Evolutionary conservation across 2,888 invertebrate species (phyloP).

Genomic region (Sinohyriopsis cumingii): DNA sequence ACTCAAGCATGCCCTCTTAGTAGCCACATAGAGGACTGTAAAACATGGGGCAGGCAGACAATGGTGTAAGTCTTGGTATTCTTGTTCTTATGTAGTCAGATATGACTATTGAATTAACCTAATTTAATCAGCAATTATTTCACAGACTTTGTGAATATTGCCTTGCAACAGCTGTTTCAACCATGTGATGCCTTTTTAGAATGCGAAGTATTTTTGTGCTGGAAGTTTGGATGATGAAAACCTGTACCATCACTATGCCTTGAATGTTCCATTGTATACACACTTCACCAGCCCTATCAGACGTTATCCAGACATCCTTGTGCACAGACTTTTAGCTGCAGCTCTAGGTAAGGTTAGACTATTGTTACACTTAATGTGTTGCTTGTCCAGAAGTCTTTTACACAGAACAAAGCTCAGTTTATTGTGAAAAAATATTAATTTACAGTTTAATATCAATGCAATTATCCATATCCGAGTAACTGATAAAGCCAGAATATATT

Average conservation of each 20-base stretch:
- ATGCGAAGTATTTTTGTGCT: conserved; percentile 74
- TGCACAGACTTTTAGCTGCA: conserved; percentile 85
- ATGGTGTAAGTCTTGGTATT: background rate
- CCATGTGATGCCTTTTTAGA: conserved; percentile 45
- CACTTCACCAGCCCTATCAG: conserved; percentile 65
- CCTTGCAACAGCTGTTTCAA: background rate
- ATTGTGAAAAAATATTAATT: too few species aligned
- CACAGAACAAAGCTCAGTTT: too few species aligned
- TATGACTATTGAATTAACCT: too few species aligned
- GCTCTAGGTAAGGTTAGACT: conserved; percentile 65
- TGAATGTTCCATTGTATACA: conserved; percentile 81
- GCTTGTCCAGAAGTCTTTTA: too few species aligned
- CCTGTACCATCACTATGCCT: conserved; percentile 84
- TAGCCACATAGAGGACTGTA: too few species aligned
- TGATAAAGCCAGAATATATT: too few species aligned
- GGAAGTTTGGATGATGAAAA: conserved; percentile 65
- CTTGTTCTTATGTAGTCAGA: background rate
- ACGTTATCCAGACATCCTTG: conserved; percentile 63
- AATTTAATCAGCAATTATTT: too few species aligned
- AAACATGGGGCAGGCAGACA: too few species aligned
- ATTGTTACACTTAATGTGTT: too few species aligned
- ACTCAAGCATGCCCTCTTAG: too few species aligned
- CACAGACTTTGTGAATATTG: background rate
- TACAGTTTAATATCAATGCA: too few species aligned
- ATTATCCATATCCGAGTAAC: too few species aligned